Evolutionary conservation across 2,797 vertebrate species (phyloP), one percentile per base, ranked within the genome.

Genomic region (Lutjanus campechanus): DNA sequence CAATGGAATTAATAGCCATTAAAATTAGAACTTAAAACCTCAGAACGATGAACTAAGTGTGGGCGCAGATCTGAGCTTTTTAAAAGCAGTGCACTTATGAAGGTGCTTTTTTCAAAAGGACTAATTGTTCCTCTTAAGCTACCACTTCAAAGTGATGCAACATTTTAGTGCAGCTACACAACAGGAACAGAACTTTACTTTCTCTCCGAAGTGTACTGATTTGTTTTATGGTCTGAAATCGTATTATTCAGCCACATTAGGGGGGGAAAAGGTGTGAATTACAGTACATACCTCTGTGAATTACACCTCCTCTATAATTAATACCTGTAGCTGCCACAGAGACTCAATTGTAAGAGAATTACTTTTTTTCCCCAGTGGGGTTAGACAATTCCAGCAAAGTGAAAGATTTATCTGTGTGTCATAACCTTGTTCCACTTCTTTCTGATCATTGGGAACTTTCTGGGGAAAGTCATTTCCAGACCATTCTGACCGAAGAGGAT

Each of bases 391-490:
- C 65, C 77, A 77, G 55, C 50, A 69, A 73, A 82, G 62, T 79
- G 53, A 87, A 77, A 78, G 54, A 85, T 85, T 77, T 81, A 82
- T 85, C 72, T 70, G 7, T 41, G 51, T 69, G 62, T 70, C 79
- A 79, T 56, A 77, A 85, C 68, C 60, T 83, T 74, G 44, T 55
- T 77, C 20, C n/a, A 51, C 51, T 78, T 74, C 46, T 67, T 46
- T 85, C 54, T 80, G 70, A 85, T 87, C 79, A 78, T 10, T 64
- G 25, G n/a, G 49, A 87, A 80, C 36, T 70, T 80, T 75, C 44
- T 76, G 64, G 76, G 65, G 62, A 80, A 81, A 82, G 71, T 66
- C 19, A 78, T 88, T 88, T 89, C 70, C 76, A 65, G 71, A 65
- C 29, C 62, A 58, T 63, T 76, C 71, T 61, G 63, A 59, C 47